Evolutionary conservation across 2,888 invertebrate genomes (phyloP).

Genomic region (Coelogynopora nodosa): DNA sequence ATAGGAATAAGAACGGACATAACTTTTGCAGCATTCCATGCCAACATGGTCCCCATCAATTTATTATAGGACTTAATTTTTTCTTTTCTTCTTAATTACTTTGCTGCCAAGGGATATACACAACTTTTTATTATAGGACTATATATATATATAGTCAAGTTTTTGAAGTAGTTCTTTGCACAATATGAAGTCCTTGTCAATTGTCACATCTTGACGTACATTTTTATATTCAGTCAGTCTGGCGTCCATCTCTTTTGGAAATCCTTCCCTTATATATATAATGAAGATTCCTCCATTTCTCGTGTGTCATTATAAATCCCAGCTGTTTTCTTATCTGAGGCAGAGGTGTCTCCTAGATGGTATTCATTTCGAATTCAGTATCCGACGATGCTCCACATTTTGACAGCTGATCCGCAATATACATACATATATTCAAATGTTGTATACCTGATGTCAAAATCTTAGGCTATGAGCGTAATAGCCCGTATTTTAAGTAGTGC

Average conservation of each 20-base stretch:
- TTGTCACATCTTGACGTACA: not conserved
- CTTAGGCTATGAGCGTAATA: not conserved
- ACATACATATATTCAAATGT: no score
- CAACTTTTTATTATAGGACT: no score
- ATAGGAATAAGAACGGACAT: not conserved
- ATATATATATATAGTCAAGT: no score
- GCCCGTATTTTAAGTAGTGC: no score
- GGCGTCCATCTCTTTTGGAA: constrained; percentile 7
- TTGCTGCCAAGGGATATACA: no score
- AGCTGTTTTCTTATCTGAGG: not conserved
- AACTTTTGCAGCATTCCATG: constrained; percentile 21
- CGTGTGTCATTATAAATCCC: not conserved
- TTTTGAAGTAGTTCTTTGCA: no score
- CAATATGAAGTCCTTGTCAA: not conserved
- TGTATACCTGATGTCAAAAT: not conserved
- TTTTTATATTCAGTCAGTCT: constrained; percentile 21
- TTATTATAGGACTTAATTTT: not conserved
- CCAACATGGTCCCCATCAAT: constrained; percentile 30
- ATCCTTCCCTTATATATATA: constrained; percentile 15
- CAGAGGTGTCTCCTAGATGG: not conserved
- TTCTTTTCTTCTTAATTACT: not conserved
- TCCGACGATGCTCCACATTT: not conserved
- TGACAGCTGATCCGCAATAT: not conserved
- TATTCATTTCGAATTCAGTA: not conserved
- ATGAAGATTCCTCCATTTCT: not conserved